These are phyloP conservation scores for Macrostomum cliftonense DNA, from an alignment of 2,888 invertebrate species.

Conservation along the genomic window DNA sequence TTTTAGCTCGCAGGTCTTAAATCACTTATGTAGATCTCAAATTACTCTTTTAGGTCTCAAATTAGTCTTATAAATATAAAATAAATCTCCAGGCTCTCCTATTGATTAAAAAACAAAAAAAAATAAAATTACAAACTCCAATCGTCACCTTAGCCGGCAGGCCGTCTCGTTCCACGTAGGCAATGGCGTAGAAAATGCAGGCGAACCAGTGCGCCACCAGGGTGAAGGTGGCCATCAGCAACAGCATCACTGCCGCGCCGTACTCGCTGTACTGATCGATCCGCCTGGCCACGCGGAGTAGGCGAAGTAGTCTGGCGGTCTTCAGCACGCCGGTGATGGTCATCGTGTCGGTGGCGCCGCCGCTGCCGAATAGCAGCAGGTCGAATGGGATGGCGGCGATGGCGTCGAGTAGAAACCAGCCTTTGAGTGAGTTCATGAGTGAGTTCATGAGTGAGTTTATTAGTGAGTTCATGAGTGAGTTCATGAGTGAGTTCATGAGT, in stretches of 20 bases:
- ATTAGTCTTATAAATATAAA: too few relatives aligned
- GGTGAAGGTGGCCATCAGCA: conserved; percentile 35
- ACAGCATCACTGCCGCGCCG: conserved; percentile 34
- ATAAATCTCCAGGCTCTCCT: too few relatives aligned
- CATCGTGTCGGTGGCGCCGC: conserved; percentile 37
- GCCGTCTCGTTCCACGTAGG: conserved; percentile 29
- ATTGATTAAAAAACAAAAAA: too few relatives aligned
- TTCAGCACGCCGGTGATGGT: conserved; percentile 35
- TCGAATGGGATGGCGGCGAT: conserved; percentile 97
- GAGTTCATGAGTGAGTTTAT: too few relatives aligned
- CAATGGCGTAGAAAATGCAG: conserved; percentile 37
- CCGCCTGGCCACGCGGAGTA: conserved; percentile 32
- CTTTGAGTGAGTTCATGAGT: conserved; percentile 6
- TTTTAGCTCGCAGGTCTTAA: too few relatives aligned
- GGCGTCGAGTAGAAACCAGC: conserved; percentile 95
- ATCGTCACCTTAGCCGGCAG: conserved; percentile 18
- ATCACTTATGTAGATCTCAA: too few relatives aligned
- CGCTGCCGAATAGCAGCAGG: conserved; percentile 51
- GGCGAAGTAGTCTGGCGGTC: conserved; percentile 28
- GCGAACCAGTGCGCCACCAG: conserved; percentile 37
- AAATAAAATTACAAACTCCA: too few relatives aligned
- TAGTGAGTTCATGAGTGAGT: too few relatives aligned
- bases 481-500: too few relatives aligned
- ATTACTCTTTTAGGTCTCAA: too few relatives aligned
- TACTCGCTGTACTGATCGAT: conserved; percentile 37